phyloP scores from a whole-genome alignment of 2,797 vertebrate species.

The Notamacropus eugenii region DNA sequence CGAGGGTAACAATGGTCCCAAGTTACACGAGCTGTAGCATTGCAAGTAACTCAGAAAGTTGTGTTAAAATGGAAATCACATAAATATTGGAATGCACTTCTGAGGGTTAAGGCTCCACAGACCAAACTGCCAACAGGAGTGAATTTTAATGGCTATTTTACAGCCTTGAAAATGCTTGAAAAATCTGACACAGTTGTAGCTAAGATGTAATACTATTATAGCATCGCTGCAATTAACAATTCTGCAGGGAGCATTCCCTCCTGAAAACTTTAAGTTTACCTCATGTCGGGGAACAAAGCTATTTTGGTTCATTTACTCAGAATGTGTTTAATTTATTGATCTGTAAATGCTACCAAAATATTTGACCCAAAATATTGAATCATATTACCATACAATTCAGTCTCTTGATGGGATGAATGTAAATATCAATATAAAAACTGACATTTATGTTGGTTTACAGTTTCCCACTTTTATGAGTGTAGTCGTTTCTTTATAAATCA shows the following conservation, averaged over 20 bases:
- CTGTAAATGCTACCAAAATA: constrained; percentile 68
- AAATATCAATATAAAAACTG: constrained; percentile 75
- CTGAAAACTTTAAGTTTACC: constrained; percentile 54
- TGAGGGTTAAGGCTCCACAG: constrained; percentile 35
- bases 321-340: constrained; percentile 70
- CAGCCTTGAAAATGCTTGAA: constrained; percentile 68
- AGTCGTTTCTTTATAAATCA: constrained; percentile 63
- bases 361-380: constrained; percentile 70
- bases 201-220: constrained; percentile 62
- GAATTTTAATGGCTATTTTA: constrained; percentile 76
- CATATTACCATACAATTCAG: constrained; percentile 60
- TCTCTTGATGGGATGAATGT: constrained; percentile 58
- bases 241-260: constrained; percentile 62
- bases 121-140: constrained; percentile 70
- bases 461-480: constrained; percentile 60
- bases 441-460: constrained; percentile 69
- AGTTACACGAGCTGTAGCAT: constrained; percentile 1
- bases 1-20: constrained; percentile 4
- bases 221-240: constrained; percentile 66
- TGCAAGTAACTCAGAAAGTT: constrained; percentile 53
- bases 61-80: constrained; percentile 70
- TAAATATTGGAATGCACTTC: constrained; percentile 68
- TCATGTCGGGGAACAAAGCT: constrained; percentile 45
- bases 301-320: constrained; percentile 63
- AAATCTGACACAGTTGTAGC: constrained; percentile 67